Percentiles rank a stretch among this genome's conserved stretches.
Evolutionary conservation across 1,140 invertebrate species (phyloP).

Genomic region (Nixonia krombeini): DNA sequence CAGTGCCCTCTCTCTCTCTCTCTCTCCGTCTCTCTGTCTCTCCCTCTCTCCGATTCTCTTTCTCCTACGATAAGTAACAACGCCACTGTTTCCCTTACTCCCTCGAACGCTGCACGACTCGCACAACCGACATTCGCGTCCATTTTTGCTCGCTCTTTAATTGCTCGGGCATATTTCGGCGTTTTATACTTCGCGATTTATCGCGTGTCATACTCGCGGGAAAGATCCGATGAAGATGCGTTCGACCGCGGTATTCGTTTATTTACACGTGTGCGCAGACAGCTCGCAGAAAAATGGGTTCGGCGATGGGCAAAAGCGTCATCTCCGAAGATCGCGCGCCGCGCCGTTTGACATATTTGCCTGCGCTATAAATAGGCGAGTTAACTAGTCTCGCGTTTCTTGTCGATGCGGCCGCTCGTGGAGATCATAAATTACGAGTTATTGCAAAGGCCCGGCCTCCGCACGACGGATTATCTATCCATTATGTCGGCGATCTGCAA

Average conservation of each 20-base stretch:
- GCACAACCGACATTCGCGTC: not conserved
- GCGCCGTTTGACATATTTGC: constrained; percentile 37
- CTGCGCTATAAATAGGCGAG: constrained; percentile 47
- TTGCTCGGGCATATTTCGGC: too few species aligned
- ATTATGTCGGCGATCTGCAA: constrained; percentile 68
- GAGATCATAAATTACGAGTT: constrained; percentile 69
- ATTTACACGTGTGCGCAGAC: too few species aligned
- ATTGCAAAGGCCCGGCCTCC: constrained; percentile 66
- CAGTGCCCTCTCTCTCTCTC: constrained; percentile 29
- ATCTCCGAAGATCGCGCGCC: too few species aligned
- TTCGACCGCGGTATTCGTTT: too few species aligned
- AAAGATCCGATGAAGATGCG: too few species aligned
- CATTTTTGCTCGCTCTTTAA: too few species aligned
- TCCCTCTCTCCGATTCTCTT: constrained; percentile 5
- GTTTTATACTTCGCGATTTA: too few species aligned
- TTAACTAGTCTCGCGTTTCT: constrained; percentile 54
- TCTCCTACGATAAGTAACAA: constrained; percentile 32
- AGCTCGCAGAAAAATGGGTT: too few species aligned
- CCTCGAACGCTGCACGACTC: constrained; percentile 4
- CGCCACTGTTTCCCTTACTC: constrained; percentile 16
- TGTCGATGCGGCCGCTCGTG: constrained; percentile 56
- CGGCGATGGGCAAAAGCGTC: too few species aligned
- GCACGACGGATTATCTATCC: constrained; percentile 66
- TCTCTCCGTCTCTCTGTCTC: constrained; percentile 8
- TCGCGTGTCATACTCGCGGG: too few species aligned